phyloP scores from a whole-genome alignment of 2,888 invertebrate genomes.

The Campoplex nolae region DNA sequence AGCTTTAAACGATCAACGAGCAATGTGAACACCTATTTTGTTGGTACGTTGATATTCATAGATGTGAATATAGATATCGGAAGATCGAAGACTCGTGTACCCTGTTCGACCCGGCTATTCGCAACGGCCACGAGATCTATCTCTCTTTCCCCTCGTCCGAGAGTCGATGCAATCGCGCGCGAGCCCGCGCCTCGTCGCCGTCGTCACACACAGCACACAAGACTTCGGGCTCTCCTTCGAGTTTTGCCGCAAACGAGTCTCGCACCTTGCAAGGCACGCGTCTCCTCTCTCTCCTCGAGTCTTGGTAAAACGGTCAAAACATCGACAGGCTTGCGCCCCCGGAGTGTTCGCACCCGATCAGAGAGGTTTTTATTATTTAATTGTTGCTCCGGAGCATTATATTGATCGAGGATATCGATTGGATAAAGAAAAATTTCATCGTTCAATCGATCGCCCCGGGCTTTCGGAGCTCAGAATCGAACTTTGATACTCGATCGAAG shows the following conservation, averaged over 20 bases:
- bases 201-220: constrained; percentile 77
- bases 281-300: constrained; percentile 76
- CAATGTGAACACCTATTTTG: not conserved
- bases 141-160: constrained; percentile 74
- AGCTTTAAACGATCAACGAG: not conserved
- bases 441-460: not conserved
- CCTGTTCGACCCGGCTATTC: constrained; percentile 45
- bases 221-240: constrained; percentile 83
- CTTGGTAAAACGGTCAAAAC: constrained; percentile 67
- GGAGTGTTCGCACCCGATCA: constrained; percentile 3
- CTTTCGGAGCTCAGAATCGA: not conserved
- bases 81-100: constrained; percentile 47
- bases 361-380: constrained; percentile 4
- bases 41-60: not conserved
- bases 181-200: constrained; percentile 68
- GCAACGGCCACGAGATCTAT: constrained; percentile 35
- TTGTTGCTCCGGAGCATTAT: not conserved
- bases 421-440: no score
- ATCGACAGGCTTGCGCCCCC: constrained; percentile 43
- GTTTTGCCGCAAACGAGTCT: constrained; percentile 83
- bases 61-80: not conserved
- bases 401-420: not conserved
- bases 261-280: constrained; percentile 83
- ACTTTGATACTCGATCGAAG: not conserved
- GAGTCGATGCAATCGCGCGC: constrained; percentile 51